Evolutionary conservation across 2,113 vertebrate species (phyloP), one percentile per base, ranked within the genome.

Genomic region (Mola mola): DNA sequence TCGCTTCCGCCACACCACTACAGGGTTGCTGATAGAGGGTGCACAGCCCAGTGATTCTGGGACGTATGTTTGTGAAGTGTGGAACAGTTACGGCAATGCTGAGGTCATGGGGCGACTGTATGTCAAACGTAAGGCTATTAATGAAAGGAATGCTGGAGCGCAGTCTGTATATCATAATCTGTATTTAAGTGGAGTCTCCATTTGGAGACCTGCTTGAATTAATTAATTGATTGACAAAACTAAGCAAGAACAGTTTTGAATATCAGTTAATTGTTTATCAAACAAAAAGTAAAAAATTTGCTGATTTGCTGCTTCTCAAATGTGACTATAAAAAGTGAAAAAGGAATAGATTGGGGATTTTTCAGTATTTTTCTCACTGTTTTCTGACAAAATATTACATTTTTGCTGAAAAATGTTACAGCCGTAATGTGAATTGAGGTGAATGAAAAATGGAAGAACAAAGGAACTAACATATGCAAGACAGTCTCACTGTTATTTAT

Each of bases 71-170:
- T 99, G 97, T 12, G 97, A 99, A 85, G 96, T 99, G 79, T 99
- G 96, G 94, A 99, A 99, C 93, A 95, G 92, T 86, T 98, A 98
- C 6, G 97, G 97, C 52, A 98, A 94, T 6, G 95, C 97, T 0
- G 96, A 97, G 87, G 93, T 98, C 77, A 89, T 98, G 81, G 97
- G 97, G 15, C 92, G 72, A 12, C 91, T 99, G 29, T 85, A 95
- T 60, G 94, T 99, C 59, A 98, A 95, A 93, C 96, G 97, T 99
- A 92, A 96, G 96, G 95, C 12, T 34, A 16, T 41, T 33, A 15
- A 20, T 43, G 12, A 41, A 13, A 37, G 8, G 7, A 50, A 6
- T 3, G 8, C 8, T 36, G 12, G 8, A 16, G 11, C 20, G 12
- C 25, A 6, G 47, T 2, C 17, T 1, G 20, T 43, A 19, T 22